These are phyloP conservation scores for Neolamprologus falcicula DNA, from an alignment of 2,113 vertebrate genomes.

Conservation along the genomic window DNA sequence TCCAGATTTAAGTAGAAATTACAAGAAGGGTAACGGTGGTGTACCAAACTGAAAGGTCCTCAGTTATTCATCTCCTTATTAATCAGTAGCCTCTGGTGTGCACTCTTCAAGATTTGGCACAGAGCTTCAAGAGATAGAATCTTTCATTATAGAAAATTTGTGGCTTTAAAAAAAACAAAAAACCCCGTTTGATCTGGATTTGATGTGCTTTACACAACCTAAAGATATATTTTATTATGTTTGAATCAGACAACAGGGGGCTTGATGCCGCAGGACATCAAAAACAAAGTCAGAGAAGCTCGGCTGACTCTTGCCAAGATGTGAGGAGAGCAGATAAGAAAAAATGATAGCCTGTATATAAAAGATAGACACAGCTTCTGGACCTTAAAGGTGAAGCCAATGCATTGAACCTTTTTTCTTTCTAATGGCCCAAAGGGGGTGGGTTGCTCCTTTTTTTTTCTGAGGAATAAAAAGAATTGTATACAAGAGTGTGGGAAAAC, in stretches of 20 bases:
- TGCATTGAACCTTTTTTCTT: not conserved
- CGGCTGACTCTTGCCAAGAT: not conserved
- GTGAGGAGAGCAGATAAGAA: not conserved
- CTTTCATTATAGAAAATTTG: slow-evolving; percentile 45
- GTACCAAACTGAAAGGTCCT: not conserved
- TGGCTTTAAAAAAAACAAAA: not conserved
- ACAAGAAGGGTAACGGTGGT: not conserved
- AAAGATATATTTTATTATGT: not conserved
- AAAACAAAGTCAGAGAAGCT: not conserved
- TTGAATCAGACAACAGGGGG: not conserved
- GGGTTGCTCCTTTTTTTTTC: not conserved
- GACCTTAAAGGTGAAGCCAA: not conserved
- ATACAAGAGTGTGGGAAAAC: not conserved
- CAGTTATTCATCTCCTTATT: slow-evolving; percentile 27
- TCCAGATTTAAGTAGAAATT: not conserved
- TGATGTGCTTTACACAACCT: not conserved
- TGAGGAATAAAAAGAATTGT: not conserved
- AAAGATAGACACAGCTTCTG: not conserved
- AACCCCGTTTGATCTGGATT: slow-evolving; percentile 7
- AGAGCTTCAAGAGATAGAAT: slow-evolving; percentile 27
- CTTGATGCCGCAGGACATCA: not conserved
- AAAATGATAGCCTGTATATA: not conserved
- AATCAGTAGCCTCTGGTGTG: slow-evolving; percentile 37
- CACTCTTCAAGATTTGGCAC: not conserved
- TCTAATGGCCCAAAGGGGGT: not conserved